These are phyloP conservation scores for Megaceryle alcyon DNA, from an alignment of 2,797 vertebrate genomes.

Conservation along the genomic window DNA sequence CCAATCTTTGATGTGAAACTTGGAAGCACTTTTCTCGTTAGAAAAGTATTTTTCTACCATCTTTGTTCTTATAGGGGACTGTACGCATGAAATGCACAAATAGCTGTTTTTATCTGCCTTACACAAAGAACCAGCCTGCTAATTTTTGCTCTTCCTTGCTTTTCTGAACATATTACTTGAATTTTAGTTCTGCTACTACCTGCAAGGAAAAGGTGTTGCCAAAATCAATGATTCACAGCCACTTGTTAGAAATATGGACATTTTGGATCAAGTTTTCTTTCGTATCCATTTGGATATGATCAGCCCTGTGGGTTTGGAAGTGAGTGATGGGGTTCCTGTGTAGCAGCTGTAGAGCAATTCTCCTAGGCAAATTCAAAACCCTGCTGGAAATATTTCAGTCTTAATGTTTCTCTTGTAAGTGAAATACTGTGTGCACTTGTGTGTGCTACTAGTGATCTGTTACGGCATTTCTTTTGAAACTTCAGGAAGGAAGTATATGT, in stretches of 20 bases:
- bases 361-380: background rate
- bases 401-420: background rate
- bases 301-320: background rate
- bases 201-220: background rate
- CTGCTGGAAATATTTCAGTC: background rate
- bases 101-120: background rate
- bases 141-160: background rate
- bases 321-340: background rate
- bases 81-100: background rate
- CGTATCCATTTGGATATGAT: background rate
- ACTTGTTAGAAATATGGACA: background rate
- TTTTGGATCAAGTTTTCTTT: background rate
- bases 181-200: background rate
- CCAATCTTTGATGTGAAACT: background rate
- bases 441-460: background rate
- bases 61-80: background rate
- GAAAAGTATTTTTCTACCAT: background rate
- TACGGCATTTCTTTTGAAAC: background rate
- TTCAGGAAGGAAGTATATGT: background rate
- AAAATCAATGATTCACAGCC: background rate
- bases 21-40: background rate
- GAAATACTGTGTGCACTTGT: background rate
- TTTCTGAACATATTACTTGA: background rate
- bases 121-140: background rate
- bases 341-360: conserved; percentile 2